Base-by-base conservation (phyloP, 2,797 vertebrate genomes). In the Cichlasoma orientale region DNA sequence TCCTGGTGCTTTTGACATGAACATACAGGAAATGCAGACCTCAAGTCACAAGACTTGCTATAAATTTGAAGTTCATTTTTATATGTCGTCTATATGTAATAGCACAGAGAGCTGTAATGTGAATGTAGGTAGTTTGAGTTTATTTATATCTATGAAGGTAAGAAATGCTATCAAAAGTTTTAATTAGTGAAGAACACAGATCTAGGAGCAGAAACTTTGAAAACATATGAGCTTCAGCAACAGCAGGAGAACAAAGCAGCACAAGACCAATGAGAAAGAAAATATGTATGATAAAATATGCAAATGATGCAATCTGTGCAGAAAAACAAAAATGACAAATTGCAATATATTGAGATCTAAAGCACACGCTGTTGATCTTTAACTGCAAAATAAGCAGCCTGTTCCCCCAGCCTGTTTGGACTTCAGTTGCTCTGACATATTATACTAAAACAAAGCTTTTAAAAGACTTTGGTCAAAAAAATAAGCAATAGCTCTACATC, bases 291-390 rank as follows among this genome's bases (percentile, higher is more conserved):
- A 77, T 81, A 57, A 72, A 72, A 83, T 80, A 85, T 88, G 84
- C 74, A 83, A 86, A 83, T 80, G 19, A 57, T 80, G 55, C 82
- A 86, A 85, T 85, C 78, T 83, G 80, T 77, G 78, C 71, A 81
- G 59, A 70, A 53, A 78, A 75, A 73, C 72, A 38, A 78, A 79
- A 47, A 72, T 5, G 77, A 78, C 72, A 79, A 77, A 82, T 82
- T 52, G 33, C 23, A 54, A 77, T 50, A 78, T 56, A 56, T 25
- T 1, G 6, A 78, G 69, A 74, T 76, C 56, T 74, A 76, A 74
- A 73, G 56, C 59, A 33, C 72, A 81, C 73, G 44, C 25, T 79
- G 75, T 75, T 75, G n/a, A 38, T 61, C 38, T 80, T 61, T 41
- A 79, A 73, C 63, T 55, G 56, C 41, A 55, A 59, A 78, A 80